Conservation (phyloP, 2,797 vertebrate genomes). For the Spondyliosoma cantharus region DNA sequence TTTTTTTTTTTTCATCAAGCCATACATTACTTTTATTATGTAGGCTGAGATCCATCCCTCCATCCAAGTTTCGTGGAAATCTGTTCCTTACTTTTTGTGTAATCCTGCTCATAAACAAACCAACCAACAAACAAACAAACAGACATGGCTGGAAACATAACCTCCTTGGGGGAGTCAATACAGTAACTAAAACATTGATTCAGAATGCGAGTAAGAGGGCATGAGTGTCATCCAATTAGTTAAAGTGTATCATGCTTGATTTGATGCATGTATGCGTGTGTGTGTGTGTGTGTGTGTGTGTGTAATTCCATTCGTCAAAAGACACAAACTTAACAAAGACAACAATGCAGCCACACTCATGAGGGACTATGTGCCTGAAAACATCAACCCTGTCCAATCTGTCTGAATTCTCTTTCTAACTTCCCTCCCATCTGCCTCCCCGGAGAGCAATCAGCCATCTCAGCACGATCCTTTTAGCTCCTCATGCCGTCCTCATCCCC, state of each 20-base stretch:
- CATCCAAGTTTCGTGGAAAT: too few relatives aligned
- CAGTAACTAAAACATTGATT: neutral
- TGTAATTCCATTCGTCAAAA: slow-evolving; percentile 50
- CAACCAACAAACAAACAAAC: too few relatives aligned
- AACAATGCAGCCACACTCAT: slow-evolving; percentile 50
- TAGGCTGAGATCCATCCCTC: too few relatives aligned
- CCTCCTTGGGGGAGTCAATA: too few relatives aligned
- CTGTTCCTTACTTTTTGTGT: too few relatives aligned
- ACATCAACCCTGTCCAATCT: slow-evolving; percentile 70
- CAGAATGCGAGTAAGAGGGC: slow-evolving; percentile 1
- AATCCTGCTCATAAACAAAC: too few relatives aligned
- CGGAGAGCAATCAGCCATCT: slow-evolving; percentile 72
- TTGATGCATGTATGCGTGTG: neutral
- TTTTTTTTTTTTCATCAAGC: too few relatives aligned
- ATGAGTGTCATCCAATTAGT: slow-evolving; percentile 42
- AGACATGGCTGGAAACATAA: too few relatives aligned
- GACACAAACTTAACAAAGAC: slow-evolving; percentile 49
- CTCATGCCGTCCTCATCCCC: slow-evolving; percentile 8
- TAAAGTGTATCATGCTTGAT: slow-evolving; percentile 36
- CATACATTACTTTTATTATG: too few relatives aligned
- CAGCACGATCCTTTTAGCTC: slow-evolving; percentile 62
- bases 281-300: slow-evolving; percentile 22
- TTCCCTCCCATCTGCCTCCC: slow-evolving; percentile 61
- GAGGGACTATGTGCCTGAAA: slow-evolving; percentile 43
- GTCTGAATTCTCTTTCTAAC: slow-evolving; percentile 48